Evolutionary conservation across 2,113 vertebrate species (phyloP), one percentile per base, ranked within the genome.

Genomic region (Abramis brama): DNA sequence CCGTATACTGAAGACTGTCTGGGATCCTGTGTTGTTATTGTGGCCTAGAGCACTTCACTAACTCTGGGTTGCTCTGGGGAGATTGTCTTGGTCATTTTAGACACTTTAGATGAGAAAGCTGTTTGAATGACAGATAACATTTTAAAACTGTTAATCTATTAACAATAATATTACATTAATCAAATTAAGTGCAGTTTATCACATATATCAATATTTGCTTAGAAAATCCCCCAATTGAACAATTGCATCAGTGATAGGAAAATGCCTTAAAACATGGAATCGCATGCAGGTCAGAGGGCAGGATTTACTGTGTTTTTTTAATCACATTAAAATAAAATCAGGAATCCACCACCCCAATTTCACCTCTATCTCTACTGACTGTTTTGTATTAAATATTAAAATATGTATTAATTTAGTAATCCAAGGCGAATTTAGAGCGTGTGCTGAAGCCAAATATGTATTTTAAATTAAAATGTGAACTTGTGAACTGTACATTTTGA

Each of bases 101-200:
- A 36, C 23, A 25, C 77, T 79, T 79, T 62, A 6, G 39, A 62
- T 45, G 78, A 62, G 36, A 45, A 43, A 64, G 39, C 36, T 80
- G 23, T n/a, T 45, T 19, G 59, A 62, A 80, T 64, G 39, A n/a
- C 23, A 62, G 59, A 62, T 27, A 8, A 64, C 4, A 27, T 11
- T 19, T 19, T 43, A 78, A 78, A 57, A 57, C 50, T 15, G 36
- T 10, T 39, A 11, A 23, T 39, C 33, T 70, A 21, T 70, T 23
- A 39, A 36, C 19, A 68, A 9, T 68, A 57, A 2, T 36, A 10
- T 70, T 70, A 2, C 17, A 36, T 68, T 15, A 27, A 64, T 64
- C 62, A 64, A 64, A 30, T 64, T 30, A 64, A 27, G 62, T 66
- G 3, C 62, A 66, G n/a, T 2, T 13, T 13, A 66, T 27, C 25